Percentiles rank a stretch among this genome's conserved stretches.
Conservation (phyloP, 2,888 invertebrate genomes). For the Drosophila monieri region DNA sequence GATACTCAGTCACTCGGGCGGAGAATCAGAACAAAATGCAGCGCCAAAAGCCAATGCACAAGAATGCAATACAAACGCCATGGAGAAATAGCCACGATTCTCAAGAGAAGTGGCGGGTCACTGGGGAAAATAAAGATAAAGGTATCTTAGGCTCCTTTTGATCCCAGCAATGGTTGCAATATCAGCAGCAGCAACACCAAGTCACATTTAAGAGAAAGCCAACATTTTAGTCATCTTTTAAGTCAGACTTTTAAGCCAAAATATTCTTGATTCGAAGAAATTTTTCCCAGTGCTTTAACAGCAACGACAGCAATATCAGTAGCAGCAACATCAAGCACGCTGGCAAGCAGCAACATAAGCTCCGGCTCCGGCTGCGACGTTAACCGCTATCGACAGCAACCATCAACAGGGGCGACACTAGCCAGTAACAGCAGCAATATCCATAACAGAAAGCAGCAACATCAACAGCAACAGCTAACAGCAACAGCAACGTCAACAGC, state of each 20-base stretch:
- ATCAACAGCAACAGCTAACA: constrained; percentile 5
- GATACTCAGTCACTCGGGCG: constrained; percentile 24
- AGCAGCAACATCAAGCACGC: constrained; percentile 15
- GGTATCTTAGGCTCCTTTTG: too few species aligned
- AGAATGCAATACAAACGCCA: constrained; percentile 62
- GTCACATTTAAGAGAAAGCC: neutral
- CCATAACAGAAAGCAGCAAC: neutral
- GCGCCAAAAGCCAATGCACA: constrained; percentile 68
- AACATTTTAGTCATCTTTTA: too few species aligned
- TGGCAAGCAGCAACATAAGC: constrained; percentile 12
- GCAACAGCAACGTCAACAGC: constrained; percentile 25
- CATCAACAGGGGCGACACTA: constrained; percentile 22
- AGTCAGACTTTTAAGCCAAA: too few species aligned
- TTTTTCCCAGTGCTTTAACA: constrained; percentile 17
- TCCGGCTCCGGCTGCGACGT: neutral
- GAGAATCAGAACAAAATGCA: constrained; percentile 73
- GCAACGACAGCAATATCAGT: constrained; percentile 30
- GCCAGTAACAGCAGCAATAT: constrained; percentile 24
- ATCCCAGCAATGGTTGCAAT: too few species aligned
- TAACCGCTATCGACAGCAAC: neutral
- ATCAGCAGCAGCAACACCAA: neutral
- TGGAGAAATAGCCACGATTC: constrained; percentile 37
- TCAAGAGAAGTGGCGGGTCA: constrained; percentile 24
- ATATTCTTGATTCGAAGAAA: neutral
- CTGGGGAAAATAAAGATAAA: neutral